These are phyloP conservation scores for Elephantulus edwardii DNA, from an alignment of 2,113 vertebrate species.

Conservation along the genomic window DNA sequence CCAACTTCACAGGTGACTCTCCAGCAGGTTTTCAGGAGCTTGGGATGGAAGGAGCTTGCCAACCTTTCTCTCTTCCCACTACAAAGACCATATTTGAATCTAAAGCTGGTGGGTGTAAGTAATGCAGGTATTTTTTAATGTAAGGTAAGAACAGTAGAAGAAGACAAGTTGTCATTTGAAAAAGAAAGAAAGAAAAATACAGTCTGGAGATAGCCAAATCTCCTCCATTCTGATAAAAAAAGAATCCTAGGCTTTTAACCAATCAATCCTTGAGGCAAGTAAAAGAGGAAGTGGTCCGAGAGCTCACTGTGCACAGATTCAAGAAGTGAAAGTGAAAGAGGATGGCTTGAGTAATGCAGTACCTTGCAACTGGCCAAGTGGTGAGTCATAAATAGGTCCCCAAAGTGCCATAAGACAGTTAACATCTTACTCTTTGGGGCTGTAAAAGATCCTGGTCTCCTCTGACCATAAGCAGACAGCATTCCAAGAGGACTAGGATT, in stretches of 20 bases:
- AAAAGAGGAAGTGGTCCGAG: not conserved
- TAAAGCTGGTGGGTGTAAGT: not conserved
- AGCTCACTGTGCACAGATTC: not conserved
- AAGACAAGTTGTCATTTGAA: not conserved
- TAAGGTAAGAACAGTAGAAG: not conserved
- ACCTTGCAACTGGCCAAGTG: not conserved
- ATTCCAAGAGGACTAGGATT: not conserved
- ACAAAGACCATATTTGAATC: not conserved
- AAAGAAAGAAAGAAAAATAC: too few relatives aligned
- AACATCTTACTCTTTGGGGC: not conserved
- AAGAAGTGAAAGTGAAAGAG: conserved; percentile 44
- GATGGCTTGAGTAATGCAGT: not conserved
- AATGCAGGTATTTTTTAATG: not conserved
- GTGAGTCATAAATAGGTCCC: not conserved
- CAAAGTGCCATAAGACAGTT: not conserved
- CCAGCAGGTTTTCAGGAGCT: too few relatives aligned
- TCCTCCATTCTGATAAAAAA: not conserved
- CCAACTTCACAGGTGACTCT: too few relatives aligned
- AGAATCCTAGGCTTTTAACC: not conserved
- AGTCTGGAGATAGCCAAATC: not conserved
- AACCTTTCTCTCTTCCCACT: too few relatives aligned
- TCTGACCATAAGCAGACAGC: not conserved
- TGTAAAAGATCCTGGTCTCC: not conserved
- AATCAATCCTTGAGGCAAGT: not conserved
- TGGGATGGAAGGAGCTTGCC: too few relatives aligned